Evolutionary conservation across 2,797 vertebrate species (phyloP).

Genomic region (Chelmon rostratus): DNA sequence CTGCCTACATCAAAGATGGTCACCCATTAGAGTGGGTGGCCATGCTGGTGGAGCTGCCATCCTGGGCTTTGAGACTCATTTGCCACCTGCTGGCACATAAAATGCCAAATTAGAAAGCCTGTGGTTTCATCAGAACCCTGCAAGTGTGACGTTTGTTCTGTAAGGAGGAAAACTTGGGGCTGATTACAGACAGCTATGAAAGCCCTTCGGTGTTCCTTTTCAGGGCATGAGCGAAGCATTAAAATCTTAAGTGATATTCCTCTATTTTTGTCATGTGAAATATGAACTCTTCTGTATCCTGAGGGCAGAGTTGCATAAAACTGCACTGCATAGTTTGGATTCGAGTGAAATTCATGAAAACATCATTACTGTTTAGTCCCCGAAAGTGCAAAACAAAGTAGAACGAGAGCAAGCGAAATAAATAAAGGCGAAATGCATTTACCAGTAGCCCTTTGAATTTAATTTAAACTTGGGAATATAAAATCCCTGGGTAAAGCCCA

Average conservation of each 20-base stretch:
- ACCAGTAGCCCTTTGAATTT: not conserved
- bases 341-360: conserved; percentile 36
- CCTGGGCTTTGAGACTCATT: conserved; percentile 70
- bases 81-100: conserved; percentile 77
- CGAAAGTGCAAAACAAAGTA: conserved; percentile 23
- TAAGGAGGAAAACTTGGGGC: conserved; percentile 47
- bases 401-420: conserved; percentile 9
- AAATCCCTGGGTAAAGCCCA: conserved; percentile 4
- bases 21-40: conserved; percentile 64
- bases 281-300: conserved; percentile 29
- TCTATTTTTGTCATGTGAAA: conserved; percentile 30
- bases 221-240: conserved; percentile 33
- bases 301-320: conserved; percentile 35
- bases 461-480: not conserved
- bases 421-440: not conserved
- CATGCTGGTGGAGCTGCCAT: conserved; percentile 66
- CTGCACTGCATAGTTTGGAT: conserved; percentile 31
- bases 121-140: conserved; percentile 73
- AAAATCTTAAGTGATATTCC: conserved; percentile 41
- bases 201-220: conserved; percentile 51
- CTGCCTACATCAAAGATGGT: conserved; percentile 71
- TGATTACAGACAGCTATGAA: conserved; percentile 66
- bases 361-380: conserved; percentile 28
- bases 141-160: conserved; percentile 54
- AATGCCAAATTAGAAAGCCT: conserved; percentile 78